Evolutionary conservation across 1,140 invertebrate genomes (phyloP), one percentile per base, ranked within the genome.

Genomic region (Cydia pomonella): DNA sequence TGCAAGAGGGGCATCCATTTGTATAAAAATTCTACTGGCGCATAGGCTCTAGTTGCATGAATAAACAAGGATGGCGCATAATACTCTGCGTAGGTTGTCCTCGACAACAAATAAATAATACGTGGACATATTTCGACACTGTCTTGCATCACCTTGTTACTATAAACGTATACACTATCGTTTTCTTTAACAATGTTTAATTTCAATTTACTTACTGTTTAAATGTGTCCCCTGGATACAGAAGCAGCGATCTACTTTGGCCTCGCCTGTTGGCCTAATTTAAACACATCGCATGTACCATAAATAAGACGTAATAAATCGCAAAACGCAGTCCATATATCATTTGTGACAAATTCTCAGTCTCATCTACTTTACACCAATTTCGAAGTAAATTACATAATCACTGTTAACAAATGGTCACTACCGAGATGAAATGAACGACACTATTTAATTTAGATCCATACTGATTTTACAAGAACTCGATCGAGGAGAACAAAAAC

Each of bases 391-490:
- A 73, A 76, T 76, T 82, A 75, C 79, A 77, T 78, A 81, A 82
- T 74, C 87, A 88, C 84, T 83, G 79, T 87, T 81, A 83, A 84
- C 79, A 74, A 85, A 87, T 84, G 82, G 80, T 87, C 85, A 90
- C 87, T 77, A 77, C 81, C 47, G 77, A 76, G 78, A 81, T 83
- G 77, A 82, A 87, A 85, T 86, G 79, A 87, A 85, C 85, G 79
- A 86, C 89, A 92, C 90, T 90, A 82, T 87, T 90, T 82, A 91
- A 90, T 92, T 92, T 91, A 85, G 87, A 88, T 84, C 83, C 88
- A 90, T 90, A 86, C 82, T 88, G 84, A 87, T 87, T 90, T 92
- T 90, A 85, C 81, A 87, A 89, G 88, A 82, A 82, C 82, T 84
- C 79, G 21, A 74, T 63, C 53, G 73, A 84, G 86, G 75, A 84